phyloP scores from a whole-genome alignment of 2,113 vertebrate genomes.

The Arvicanthis niloticus region DNA sequence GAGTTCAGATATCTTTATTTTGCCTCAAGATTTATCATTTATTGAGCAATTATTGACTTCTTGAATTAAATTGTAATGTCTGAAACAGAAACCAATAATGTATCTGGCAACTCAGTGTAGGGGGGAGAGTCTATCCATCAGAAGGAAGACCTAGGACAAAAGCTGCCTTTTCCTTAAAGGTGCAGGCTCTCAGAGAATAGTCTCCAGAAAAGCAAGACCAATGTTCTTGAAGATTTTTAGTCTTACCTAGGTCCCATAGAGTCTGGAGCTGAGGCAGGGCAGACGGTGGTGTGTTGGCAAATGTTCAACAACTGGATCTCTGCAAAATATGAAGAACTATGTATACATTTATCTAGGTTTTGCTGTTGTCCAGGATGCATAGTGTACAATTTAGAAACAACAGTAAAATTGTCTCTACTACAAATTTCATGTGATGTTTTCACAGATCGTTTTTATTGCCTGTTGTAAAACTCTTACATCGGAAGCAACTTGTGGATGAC shows the following conservation, averaged over 20 bases:
- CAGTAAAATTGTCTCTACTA: neutral
- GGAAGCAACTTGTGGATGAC: neutral
- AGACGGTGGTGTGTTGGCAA: neutral
- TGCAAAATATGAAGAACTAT: neutral
- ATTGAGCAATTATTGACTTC: slow-evolving; percentile 39
- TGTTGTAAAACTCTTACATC: neutral
- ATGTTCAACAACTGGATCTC: neutral
- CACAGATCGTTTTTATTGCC: neutral
- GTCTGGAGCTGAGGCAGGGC: neutral
- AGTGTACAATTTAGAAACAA: neutral
- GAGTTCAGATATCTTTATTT: slow-evolving; percentile 6
- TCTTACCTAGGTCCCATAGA: neutral
- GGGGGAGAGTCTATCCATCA: neutral
- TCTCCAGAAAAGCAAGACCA: neutral
- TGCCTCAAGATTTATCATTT: slow-evolving; percentile 24
- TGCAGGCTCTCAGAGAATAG: neutral
- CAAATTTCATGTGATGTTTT: slow-evolving; percentile 14
- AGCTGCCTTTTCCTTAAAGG: neutral
- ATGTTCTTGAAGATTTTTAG: neutral
- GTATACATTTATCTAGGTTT: neutral
- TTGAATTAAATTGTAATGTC: slow-evolving; percentile 41
- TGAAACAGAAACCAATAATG: neutral
- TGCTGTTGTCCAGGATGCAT: neutral
- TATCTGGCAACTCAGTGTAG: neutral
- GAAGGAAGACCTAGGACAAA: neutral